Evolutionary conservation across 2,113 vertebrate species (phyloP), one percentile per base, ranked within the genome.

Genomic region (Sebastes schlegelii): DNA sequence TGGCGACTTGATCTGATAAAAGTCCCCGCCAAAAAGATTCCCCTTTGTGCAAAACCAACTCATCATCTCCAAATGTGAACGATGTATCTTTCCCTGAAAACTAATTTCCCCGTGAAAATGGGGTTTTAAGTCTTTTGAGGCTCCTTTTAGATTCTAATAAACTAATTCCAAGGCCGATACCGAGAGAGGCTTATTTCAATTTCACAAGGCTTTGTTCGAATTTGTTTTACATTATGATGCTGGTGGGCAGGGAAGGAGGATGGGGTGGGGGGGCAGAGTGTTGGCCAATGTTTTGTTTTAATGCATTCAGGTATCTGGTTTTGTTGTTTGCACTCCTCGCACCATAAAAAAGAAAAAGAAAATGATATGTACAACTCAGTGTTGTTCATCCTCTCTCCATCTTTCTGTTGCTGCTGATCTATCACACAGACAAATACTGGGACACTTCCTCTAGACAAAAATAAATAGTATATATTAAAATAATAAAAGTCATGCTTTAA

Each of bases 81-180:
- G 85, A 88, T 86, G 86, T 67, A 79, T 86, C 86, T 87, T 86
- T 89, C 62, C 91, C 88, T 86, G 78, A 88, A 94, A 94, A 92
- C 89, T 90, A 80, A 92, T 93, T 94, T 93, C 75, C 90, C 62
- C 51, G 74, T 88, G 87, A 94, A 94, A 94, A 93, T 92, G 76
- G 90, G 92, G 82, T 92, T 93, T 89, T 90, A 94, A 89, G 92
- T 88, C 83, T 92, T 92, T 91, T 85, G 83, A 85, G 79, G 86
- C 82, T 84, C 86, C 86, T 93, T 93, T 95, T 88, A 92, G 84
- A 95, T 91, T 92, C 85, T 91, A 94, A 95, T 93, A 93, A 93
- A 94, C 86, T 91, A 86, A 94, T 94, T 94, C 70, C 77, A 84
- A 76, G 78, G 70, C 83, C 16, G 70, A 87, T 69, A 80, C 80